These are phyloP conservation scores for Vidua chalybeata DNA, from an alignment of 2,113 vertebrate genomes.

Conservation along the genomic window DNA sequence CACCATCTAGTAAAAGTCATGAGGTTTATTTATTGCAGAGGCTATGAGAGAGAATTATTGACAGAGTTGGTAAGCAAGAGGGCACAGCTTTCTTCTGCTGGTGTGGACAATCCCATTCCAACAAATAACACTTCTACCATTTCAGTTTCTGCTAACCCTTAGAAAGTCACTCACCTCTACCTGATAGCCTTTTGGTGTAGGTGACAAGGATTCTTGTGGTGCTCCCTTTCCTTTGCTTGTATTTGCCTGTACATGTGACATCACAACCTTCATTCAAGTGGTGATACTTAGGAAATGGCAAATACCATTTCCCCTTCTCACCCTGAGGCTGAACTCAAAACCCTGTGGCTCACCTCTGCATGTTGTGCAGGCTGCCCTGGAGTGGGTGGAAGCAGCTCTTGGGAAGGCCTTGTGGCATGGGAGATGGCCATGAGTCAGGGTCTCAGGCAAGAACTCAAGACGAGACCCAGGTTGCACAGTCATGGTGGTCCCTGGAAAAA, in stretches of 20 bases:
- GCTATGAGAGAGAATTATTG: background rate
- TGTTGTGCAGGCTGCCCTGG: background rate
- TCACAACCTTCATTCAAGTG: background rate
- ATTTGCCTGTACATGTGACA: background rate
- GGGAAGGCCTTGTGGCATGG: accelerated
- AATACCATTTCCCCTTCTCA: background rate
- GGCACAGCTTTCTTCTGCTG: background rate
- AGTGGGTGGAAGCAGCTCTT: background rate
- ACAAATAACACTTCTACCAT: background rate
- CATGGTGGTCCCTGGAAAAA: accelerated
- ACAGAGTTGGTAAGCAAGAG: background rate
- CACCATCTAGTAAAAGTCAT: background rate
- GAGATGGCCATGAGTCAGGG: accelerated
- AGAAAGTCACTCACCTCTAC: background rate
- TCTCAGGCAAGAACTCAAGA: background rate
- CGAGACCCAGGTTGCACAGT: accelerated
- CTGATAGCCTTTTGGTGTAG: background rate
- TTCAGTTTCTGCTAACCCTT: background rate
- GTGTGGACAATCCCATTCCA: background rate
- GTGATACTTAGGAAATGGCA: accelerated
- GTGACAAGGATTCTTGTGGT: background rate
- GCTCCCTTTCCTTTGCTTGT: background rate
- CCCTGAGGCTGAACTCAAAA: background rate
- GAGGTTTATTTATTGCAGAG: background rate
- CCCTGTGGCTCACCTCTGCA: background rate